These are phyloP conservation scores for Polia nebulosa DNA, from an alignment of 2,888 invertebrate genomes.

Conservation along the genomic window DNA sequence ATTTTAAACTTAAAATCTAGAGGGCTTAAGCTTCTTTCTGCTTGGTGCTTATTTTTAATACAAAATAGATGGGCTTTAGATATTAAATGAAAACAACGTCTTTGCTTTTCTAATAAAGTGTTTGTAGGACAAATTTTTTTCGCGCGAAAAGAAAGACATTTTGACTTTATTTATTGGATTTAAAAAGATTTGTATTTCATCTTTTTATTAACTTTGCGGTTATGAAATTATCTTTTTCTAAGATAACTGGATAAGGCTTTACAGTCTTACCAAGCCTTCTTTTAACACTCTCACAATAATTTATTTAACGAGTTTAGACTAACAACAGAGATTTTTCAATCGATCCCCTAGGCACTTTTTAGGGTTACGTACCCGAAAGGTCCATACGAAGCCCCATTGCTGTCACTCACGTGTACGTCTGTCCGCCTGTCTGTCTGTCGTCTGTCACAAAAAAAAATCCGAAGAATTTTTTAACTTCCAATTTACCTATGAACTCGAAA, in stretches of 20 bases:
- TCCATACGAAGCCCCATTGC: no score
- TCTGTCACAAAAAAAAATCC: no score
- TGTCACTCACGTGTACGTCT: no score
- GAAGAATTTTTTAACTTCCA: no score
- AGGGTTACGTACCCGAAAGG: no score
- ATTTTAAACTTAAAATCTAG: constrained; percentile 28
- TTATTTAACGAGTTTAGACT: neutral
- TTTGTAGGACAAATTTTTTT: constrained; percentile 48
- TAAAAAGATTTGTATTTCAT: constrained; percentile 10
- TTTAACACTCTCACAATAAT: no score
- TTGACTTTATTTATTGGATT: constrained; percentile 37
- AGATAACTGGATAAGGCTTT: constrained; percentile 9
- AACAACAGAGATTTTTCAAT: neutral
- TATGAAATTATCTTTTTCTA: neutral
- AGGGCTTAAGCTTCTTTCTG: fast-evolving
- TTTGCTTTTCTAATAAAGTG: constrained; percentile 46
- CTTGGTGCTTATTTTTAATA: constrained; percentile 44
- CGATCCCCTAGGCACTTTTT: no score
- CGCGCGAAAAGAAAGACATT: constrained; percentile 30
- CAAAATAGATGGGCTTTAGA: constrained; percentile 51
- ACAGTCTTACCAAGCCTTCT: neutral
- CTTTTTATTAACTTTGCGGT: constrained; percentile 19
- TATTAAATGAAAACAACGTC: constrained; percentile 56
- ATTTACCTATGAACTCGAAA: no score
- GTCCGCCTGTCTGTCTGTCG: no score